Percentiles rank a stretch among this genome's conserved stretches.
These are phyloP conservation scores for Pelecanoides urinatrix DNA, from an alignment of 2,113 vertebrate species.

Conservation along the genomic window DNA sequence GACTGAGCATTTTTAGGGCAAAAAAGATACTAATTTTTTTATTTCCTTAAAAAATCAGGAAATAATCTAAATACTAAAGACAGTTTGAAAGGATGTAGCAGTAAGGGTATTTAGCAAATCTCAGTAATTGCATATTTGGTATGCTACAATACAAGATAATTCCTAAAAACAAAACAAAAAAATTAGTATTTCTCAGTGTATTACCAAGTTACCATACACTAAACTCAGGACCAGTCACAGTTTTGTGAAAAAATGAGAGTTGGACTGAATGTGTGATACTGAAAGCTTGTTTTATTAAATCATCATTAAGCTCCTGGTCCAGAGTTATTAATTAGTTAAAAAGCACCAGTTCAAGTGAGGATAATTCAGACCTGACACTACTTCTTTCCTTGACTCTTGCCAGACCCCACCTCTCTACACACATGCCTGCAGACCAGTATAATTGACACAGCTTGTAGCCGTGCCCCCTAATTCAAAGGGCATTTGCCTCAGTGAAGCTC, in stretches of 20 bases:
- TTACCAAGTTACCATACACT: background rate
- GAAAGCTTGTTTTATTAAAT: background rate
- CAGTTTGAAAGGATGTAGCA: background rate
- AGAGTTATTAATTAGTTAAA: background rate
- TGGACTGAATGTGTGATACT: background rate
- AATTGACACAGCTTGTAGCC: slow-evolving; percentile 7
- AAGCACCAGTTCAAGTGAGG: background rate
- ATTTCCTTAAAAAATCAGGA: background rate
- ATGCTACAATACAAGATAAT: background rate
- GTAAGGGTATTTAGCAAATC: background rate
- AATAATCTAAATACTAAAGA: background rate
- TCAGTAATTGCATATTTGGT: background rate
- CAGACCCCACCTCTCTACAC: background rate
- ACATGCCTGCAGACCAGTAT: background rate
- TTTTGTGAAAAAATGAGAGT: background rate
- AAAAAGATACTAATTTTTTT: background rate
- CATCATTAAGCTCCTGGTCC: background rate
- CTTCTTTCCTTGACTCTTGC: background rate
- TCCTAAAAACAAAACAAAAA: background rate
- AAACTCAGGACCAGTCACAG: background rate
- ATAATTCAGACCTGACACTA: background rate
- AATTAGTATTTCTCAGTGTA: background rate
- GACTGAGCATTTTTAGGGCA: background rate
- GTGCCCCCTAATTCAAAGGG: background rate
- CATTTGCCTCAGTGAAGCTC: background rate